Evolutionary conservation across 2,113 vertebrate species (phyloP), one percentile per base, ranked within the genome.

Genomic region (Phalacrocorax carbo): DNA sequence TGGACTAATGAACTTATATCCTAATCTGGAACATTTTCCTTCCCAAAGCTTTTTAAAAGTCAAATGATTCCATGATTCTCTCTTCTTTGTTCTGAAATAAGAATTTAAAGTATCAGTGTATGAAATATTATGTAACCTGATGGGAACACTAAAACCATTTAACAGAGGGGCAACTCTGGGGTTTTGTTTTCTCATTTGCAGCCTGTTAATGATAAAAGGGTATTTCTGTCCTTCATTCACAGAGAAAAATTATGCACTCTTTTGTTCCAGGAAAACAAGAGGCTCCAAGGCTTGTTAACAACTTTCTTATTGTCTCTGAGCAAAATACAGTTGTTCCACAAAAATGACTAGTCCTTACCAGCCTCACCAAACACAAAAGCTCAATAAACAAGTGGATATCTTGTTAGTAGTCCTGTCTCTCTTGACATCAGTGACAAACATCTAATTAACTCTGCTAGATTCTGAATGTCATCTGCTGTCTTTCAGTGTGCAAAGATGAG

Each of bases 61-160:
- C 36, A 84, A 42, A 90, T 16, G 2, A 55, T 91, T 77, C 18
- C 61, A 90, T 16, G 2, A 55, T 91, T 77, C 18, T 64, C 69
- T 95, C 44, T 95, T 82, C 52, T 80, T 96, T 96, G 38, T 76
- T 12, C 40, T 95, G 76, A 91, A n/a, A 96, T 73, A 79, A 92
- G 60, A 93, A 73, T 89, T 96, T 71, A 84, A 97, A 90, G 42
- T 85, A 23, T 79, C 58, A 95, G 8, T 84, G 22, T 82, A 90
- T 88, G 30, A 97, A 96, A 91, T 94, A 54, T 68, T 96, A 92
- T n/a, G 2, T 85, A 95, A 93, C 81, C 65, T 91, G 23, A 68
- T 82, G 32, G 58, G 49, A 98, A 81, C 25, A 69, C 26, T 86
- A 86, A 96, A 40, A 55, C 2, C 3, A 42, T 79, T 94, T 92